Evolutionary conservation across 2,113 vertebrate species (phyloP), one percentile per base, ranked within the genome.

Genomic region (Triplophysa rosa): DNA sequence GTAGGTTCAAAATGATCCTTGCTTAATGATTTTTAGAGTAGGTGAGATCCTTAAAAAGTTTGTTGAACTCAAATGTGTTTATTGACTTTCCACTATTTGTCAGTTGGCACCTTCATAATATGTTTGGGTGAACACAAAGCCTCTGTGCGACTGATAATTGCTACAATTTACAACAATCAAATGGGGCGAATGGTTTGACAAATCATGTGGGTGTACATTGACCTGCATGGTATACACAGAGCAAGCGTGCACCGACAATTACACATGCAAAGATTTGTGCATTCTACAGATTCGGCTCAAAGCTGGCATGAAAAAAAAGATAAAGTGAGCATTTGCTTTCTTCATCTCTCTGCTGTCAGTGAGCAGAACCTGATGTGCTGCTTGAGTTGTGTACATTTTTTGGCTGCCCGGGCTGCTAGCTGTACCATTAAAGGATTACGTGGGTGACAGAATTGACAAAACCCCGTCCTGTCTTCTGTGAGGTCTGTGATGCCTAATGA

Each of bases 351-450:
- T 58, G 54, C 19, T 58, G 19, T 58, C 54, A 21, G 6, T 56
- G 17, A 56, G 17, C 52, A 56, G 52, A 56, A 56, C 77, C 67
- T 79, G 80, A 85, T 80, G 82, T 65, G 2, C 65, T 47, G 29
- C 77, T 81, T 82, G 63, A 64, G 69, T 45, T 76, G 70, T 58
- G 58, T 83, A 77, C 84, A 84, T 86, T 88, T 87, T 80, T 83
- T 1, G 29, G 71, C 64, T 61, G 69, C 63, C 49, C 16, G 65
- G 63, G 83, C 45, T 42, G 80, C 68, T 67, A 87, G 82, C 67
- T 65, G 37, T 37, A 87, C 89, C 86, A 89, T 90, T 89, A 90
- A 88, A 82, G 84, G 88, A 90, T 90, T 88, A 90, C 26, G 65
- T 21, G 45, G 16, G 67, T 84, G 87, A 84, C 81, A 87, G 84